phyloP scores from a whole-genome alignment of 2,797 vertebrate species.

The Psittacula echo region DNA sequence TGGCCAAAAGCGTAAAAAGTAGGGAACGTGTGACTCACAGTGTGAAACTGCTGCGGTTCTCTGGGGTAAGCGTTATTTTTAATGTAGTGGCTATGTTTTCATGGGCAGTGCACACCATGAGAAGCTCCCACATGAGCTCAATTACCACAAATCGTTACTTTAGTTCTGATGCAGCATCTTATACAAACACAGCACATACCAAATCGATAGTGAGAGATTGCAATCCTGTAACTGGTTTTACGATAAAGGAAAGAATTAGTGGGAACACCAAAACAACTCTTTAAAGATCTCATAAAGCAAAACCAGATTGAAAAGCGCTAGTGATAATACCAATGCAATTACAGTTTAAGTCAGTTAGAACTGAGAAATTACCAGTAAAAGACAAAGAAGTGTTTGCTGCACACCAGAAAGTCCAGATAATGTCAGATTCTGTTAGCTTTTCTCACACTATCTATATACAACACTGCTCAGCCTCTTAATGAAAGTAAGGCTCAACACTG shows the following conservation, averaged over 20 bases:
- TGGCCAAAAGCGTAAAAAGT: background rate
- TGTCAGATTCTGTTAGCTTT: background rate
- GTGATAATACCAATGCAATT: background rate
- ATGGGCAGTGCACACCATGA: background rate
- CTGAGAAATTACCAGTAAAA: background rate
- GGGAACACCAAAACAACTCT: background rate
- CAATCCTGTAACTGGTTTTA: background rate
- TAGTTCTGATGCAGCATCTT: background rate
- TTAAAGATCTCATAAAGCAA: constrained; percentile 4
- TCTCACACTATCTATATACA: background rate
- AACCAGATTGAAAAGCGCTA: background rate
- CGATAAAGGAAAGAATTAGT: background rate
- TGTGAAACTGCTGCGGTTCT: background rate
- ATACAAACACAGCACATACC: background rate
- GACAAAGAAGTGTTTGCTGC: background rate
- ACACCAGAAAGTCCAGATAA: background rate
- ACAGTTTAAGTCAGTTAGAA: background rate
- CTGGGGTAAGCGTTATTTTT: background rate
- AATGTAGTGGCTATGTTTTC: background rate
- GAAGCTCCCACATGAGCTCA: background rate
- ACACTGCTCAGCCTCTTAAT: background rate
- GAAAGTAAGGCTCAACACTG: background rate
- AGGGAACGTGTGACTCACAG: background rate
- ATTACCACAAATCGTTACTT: background rate
- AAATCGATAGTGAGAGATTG: background rate